Evolutionary conservation across 2,113 vertebrate genomes (phyloP).

Genomic region (Sula dactylatra): DNA sequence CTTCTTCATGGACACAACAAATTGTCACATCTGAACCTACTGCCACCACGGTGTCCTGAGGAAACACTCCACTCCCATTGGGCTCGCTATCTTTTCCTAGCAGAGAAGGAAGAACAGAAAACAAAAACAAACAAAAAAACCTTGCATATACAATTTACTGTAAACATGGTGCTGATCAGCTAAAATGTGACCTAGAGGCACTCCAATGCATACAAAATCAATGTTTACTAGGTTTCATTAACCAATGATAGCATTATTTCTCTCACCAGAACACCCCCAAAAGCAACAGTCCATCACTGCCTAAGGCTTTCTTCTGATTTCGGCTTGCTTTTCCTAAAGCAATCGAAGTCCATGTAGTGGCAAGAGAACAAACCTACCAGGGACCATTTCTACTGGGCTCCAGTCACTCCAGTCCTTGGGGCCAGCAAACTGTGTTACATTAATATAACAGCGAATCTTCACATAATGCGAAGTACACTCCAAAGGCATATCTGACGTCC

Average conservation of each 20-base stretch:
- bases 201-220: background rate
- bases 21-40: slow-evolving; percentile 75
- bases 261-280: background rate
- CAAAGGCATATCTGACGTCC: slow-evolving; percentile 76
- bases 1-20: slow-evolving; percentile 72
- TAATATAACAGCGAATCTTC: slow-evolving; percentile 64
- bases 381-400: slow-evolving; percentile 62
- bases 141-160: background rate
- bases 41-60: slow-evolving; percentile 69
- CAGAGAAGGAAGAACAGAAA: background rate
- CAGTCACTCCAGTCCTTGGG: slow-evolving; percentile 73
- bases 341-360: background rate
- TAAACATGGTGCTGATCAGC: background rate
- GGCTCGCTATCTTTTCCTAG: slow-evolving; percentile 34
- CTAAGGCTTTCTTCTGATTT: background rate
- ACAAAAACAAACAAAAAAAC: background rate
- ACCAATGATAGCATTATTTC: background rate
- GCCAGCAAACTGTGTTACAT: slow-evolving; percentile 57
- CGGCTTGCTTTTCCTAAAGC: background rate
- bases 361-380: slow-evolving; percentile 58
- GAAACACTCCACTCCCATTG: slow-evolving; percentile 42
- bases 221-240: background rate
- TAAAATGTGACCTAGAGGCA: background rate
- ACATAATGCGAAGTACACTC: slow-evolving; percentile 71
- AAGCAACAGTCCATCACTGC: background rate